Evolutionary conservation across 2,888 invertebrate species (phyloP), one percentile per base, ranked within the genome.

Genomic region (Lingula anatina): DNA sequence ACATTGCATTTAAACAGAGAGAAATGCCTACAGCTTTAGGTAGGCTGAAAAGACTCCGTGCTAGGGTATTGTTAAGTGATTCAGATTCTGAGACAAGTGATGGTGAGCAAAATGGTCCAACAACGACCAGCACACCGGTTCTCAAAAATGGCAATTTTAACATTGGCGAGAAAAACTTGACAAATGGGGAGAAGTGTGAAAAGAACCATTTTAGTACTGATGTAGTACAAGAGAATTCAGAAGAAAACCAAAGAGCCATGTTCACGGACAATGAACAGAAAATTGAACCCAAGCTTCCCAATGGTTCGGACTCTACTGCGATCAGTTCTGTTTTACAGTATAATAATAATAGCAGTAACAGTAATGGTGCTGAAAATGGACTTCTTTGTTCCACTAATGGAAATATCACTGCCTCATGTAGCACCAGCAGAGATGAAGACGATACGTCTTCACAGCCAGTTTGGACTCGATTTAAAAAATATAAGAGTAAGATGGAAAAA

Each of bases 401-500:
- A 5, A 21, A n/a, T n/a, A 25, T 24, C 21, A 20, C 44, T 18
- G 18, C 12, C 5, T n/a, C 28, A n/a, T 15, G 21, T 15, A 28
- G 18, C 12, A 15, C 15, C 44, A 26, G 28, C n/a, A 26, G 28
- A 5, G 35, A 21, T 44, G 44, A 44, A 31, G 41, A 41, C 9
- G 31, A 31, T 9, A 15, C 9, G 40, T 18, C 40, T 9, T 9
- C 40, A 21, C 55, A 62, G 39, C 59, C 62, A 12, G 56, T 60
- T 18, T 64, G 63, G 61, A 55, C 57, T 9, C 64, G 65, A 49
- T 67, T 67, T 46, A 67, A 64, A 52, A 53, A 61, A 18, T 66
- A 65, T 39, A 67, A 62, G 47, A 61, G 61, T 26, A 50, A 50
- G 46, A 31, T 59, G 5, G 57, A 64, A 46, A 50, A 60, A 35